Evolutionary conservation across 2,113 vertebrate genomes (phyloP).

Genomic region (Thamnaconus septentrionalis): DNA sequence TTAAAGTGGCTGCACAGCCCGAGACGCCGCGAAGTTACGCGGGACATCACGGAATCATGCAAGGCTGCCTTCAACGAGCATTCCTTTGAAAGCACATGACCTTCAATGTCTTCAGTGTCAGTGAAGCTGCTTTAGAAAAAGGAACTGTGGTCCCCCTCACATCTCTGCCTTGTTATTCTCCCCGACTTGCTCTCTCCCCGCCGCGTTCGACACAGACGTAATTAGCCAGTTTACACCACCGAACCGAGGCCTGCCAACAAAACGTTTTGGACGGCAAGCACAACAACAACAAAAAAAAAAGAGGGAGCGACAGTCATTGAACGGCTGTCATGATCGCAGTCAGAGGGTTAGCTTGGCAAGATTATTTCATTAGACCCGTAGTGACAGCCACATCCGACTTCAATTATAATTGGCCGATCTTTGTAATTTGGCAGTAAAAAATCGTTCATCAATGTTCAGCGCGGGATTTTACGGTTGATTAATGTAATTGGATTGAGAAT

Average conservation of each 20-base stretch:
- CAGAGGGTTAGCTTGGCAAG: conserved; percentile 61
- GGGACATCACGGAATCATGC: conserved; percentile 28
- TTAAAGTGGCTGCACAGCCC: conserved; percentile 40
- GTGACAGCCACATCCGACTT: conserved; percentile 67
- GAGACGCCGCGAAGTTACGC: conserved; percentile 36
- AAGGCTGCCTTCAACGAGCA: conserved; percentile 31
- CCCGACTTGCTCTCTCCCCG: conserved; percentile 13
- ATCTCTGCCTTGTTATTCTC: conserved; percentile 12
- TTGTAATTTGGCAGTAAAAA: conserved; percentile 66
- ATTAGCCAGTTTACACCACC: background rate
- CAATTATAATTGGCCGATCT: conserved; percentile 52
- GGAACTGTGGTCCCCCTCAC: background rate
- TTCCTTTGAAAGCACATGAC: conserved; percentile 35
- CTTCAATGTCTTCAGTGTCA: conserved; percentile 43
- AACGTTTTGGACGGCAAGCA: background rate
- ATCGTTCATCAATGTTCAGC: conserved; percentile 74
- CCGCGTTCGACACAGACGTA: conserved; percentile 8
- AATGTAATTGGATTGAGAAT: conserved; percentile 69
- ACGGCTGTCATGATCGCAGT: conserved; percentile 58
- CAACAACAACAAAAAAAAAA: conserved; percentile 5
- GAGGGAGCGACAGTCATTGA: conserved; percentile 29
- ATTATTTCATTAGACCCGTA: conserved; percentile 67
- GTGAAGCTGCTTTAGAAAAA: conserved; percentile 26
- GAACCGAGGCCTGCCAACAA: background rate
- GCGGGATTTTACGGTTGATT: conserved; percentile 70